Evolutionary conservation across 2,888 invertebrate genomes (phyloP).

Genomic region (Xylocampa areola): DNA sequence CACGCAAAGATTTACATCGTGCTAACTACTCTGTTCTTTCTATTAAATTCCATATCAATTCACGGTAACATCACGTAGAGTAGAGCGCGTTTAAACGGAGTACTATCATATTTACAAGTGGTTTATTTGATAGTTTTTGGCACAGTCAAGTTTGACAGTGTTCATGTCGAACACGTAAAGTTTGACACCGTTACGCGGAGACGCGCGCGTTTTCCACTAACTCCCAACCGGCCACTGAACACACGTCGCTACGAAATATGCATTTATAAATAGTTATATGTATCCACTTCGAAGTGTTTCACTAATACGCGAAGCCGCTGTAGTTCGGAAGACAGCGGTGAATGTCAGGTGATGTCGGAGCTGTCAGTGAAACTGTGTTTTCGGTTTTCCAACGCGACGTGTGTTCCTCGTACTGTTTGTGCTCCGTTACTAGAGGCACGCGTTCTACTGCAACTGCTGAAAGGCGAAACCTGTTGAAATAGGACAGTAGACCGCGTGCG

Average conservation of each 20-base stretch:
- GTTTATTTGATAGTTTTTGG: slow-evolving; percentile 79
- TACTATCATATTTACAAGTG: slow-evolving; percentile 68
- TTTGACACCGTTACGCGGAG: slow-evolving; percentile 65
- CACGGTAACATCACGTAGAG: slow-evolving; percentile 72
- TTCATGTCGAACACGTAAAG: slow-evolving; percentile 75
- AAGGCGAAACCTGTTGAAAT: slow-evolving; percentile 90
- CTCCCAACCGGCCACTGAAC: slow-evolving; percentile 75
- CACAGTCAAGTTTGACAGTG: slow-evolving; percentile 77
- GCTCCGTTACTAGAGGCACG: slow-evolving; percentile 88
- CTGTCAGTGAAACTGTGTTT: slow-evolving; percentile 88
- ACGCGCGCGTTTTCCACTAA: slow-evolving; percentile 72
- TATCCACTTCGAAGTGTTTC: slow-evolving; percentile 76
- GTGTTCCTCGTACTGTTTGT: slow-evolving; percentile 86
- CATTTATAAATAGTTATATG: slow-evolving; percentile 85
- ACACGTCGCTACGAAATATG: slow-evolving; percentile 76
- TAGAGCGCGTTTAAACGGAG: slow-evolving; percentile 59
- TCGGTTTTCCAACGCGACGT: slow-evolving; percentile 83
- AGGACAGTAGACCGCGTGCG: slow-evolving; percentile 80
- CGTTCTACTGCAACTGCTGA: slow-evolving; percentile 86
- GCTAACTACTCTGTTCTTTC: slow-evolving; percentile 70
- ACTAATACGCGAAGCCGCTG: slow-evolving; percentile 73
- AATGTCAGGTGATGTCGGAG: slow-evolving; percentile 84
- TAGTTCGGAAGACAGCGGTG: slow-evolving; percentile 75
- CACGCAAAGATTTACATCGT: slow-evolving; percentile 79
- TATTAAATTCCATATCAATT: slow-evolving; percentile 71